These are phyloP conservation scores for Troides aeacus DNA, from an alignment of 2,888 invertebrate genomes.

Conservation along the genomic window DNA sequence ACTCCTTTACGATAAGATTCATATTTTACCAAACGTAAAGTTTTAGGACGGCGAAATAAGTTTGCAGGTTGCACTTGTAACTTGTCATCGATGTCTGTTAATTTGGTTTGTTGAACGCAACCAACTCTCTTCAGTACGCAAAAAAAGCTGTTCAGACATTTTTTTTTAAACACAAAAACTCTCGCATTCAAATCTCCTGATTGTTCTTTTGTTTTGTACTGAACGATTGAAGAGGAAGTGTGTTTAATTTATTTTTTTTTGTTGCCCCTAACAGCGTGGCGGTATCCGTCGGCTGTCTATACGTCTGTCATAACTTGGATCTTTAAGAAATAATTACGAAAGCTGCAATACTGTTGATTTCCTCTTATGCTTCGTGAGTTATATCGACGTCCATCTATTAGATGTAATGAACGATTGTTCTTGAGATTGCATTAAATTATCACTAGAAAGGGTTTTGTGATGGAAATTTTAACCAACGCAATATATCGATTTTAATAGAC, in stretches of 20 bases:
- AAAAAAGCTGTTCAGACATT: slow-evolving; percentile 51
- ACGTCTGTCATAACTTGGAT: slow-evolving; percentile 21
- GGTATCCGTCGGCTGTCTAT: slow-evolving; percentile 18
- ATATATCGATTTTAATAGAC: too few relatives aligned
- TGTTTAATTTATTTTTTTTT: slow-evolving; percentile 25
- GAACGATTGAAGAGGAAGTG: slow-evolving; percentile 30
- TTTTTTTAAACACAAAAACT: slow-evolving; percentile 48
- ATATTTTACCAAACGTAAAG: neutral
- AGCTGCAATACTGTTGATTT: neutral
- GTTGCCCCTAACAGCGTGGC: slow-evolving; percentile 7
- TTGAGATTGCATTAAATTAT: too few relatives aligned
- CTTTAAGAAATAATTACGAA: slow-evolving; percentile 25
- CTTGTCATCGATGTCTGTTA: slow-evolving; percentile 77
- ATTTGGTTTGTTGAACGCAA: slow-evolving; percentile 63
- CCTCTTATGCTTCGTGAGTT: neutral
- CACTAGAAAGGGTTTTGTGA: too few relatives aligned
- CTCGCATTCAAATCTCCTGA: slow-evolving; percentile 49
- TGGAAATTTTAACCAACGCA: too few relatives aligned
- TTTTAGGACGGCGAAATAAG: neutral
- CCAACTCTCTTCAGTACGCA: slow-evolving; percentile 55
- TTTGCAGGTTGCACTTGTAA: slow-evolving; percentile 66
- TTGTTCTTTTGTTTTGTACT: slow-evolving; percentile 56
- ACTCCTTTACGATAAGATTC: slow-evolving; percentile 34
- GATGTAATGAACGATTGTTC: too few relatives aligned
- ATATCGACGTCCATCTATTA: neutral